Percentiles rank a stretch among this genome's conserved stretches.
These are phyloP conservation scores for Podabrus alpinus DNA, from an alignment of 2,888 invertebrate genomes.

Conservation along the genomic window DNA sequence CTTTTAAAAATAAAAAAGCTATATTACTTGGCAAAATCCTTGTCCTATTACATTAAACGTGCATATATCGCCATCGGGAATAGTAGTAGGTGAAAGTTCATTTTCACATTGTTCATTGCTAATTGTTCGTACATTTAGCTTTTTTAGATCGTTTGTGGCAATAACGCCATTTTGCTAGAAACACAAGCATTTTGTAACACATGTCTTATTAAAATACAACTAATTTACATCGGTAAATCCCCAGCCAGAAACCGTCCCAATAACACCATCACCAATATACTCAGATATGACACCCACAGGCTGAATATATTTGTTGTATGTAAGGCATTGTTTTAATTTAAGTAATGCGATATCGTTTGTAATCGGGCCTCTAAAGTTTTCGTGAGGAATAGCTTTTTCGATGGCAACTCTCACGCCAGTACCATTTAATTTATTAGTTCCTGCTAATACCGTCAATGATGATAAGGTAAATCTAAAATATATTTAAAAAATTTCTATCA, in stretches of 20 bases:
- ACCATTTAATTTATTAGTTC: not conserved
- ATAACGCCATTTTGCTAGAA: not conserved
- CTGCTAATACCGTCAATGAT: not conserved
- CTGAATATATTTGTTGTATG: not conserved
- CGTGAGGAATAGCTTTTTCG: not conserved
- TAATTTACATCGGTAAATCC: not conserved
- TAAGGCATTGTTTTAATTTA: not conserved
- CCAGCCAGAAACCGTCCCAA: not conserved
- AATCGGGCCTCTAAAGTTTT: not conserved
- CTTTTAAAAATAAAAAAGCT: too few species aligned
- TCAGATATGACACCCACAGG: not conserved
- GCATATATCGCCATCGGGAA: too few species aligned
- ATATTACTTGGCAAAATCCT: too few species aligned
- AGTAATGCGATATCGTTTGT: not conserved
- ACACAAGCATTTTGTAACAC: not conserved
- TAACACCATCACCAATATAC: not conserved
- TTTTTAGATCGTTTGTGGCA: not conserved
- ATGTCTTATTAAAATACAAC: not conserved
- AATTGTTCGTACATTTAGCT: not conserved
- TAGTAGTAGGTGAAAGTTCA: too few species aligned
- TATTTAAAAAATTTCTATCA: not conserved
- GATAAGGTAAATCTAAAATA: not conserved
- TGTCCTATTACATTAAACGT: too few species aligned
- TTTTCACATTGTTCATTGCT: not conserved
- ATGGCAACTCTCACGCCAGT: not conserved